Evolutionary conservation across 2,113 vertebrate genomes (phyloP).

Genomic region (Mirounga angustirostris): DNA sequence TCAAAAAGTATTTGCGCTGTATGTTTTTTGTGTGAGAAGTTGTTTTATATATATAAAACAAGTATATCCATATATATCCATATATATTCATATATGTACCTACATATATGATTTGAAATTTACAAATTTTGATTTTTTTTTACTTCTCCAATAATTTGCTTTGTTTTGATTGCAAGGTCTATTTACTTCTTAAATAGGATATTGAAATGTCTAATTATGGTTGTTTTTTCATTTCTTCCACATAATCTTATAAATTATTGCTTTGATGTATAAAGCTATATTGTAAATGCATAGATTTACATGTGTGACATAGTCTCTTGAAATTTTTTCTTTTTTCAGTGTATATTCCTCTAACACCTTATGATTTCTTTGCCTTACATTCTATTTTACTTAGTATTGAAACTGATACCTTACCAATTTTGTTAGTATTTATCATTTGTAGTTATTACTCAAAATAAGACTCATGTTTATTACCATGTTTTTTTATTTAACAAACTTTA

Average conservation of each 20-base stretch:
- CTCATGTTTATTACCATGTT: background rate
- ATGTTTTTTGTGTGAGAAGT: background rate
- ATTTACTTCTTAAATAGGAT: background rate
- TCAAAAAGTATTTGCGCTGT: background rate
- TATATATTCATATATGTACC: background rate
- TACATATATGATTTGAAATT: background rate
- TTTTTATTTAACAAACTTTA: background rate
- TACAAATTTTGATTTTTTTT: background rate
- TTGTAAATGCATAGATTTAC: background rate
- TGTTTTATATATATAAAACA: background rate
- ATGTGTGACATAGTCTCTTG: background rate
- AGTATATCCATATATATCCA: background rate
- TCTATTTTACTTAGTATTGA: background rate
- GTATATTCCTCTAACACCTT: background rate
- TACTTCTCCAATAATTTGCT: background rate
- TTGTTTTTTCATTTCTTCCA: background rate
- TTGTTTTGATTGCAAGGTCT: background rate
- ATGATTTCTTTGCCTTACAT: background rate
- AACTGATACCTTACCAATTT: background rate
- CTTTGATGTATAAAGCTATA: background rate
- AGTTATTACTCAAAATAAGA: background rate
- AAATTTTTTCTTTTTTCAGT: background rate
- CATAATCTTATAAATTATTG: background rate
- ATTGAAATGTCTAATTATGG: background rate
- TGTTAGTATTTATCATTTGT: background rate